Evolutionary conservation across 2,797 vertebrate species (phyloP), one percentile per base, ranked within the genome.

Genomic region (Eulemur coronatus): DNA sequence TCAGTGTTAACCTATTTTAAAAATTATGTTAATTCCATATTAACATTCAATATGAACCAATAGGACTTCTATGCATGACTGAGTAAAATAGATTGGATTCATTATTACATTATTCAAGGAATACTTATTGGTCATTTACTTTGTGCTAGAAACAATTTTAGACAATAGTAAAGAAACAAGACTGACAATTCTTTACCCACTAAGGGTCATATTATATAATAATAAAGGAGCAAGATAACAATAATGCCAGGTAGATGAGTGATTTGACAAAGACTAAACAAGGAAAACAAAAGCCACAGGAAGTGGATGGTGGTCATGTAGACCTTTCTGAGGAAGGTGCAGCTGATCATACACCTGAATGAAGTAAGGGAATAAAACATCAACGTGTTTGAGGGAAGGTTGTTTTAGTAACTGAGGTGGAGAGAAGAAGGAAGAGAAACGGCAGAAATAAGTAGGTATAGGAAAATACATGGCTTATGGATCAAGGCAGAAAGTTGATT

Each of bases 381-480:
- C 48, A 11, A 35, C 61, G 30, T 0, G 11, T 73, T 50, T 28
- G 6, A 4, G n/a, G 65, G 28, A 43, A 72, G 43, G 46, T 0
- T 3, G 8, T 48, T 41, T 48, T 28, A n/a, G 35, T 48, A 50
- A 50, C 0, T 73, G 33, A 41, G 7, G 14, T 2, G n/a, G 35
- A 75, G 13, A 52, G 41, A 61, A 11, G 30, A 26, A 28, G 20
- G 3, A 33, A 0, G 30, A 52, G 13, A 63, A 18, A 48, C 1
- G 12, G 18, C 11, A 48, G 24, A 41, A n/a, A 22, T 3, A 79
- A 50, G 35, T 1, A 24, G 0, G 13, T 17, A 24, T 15, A 35
- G 30, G 28, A 35, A 10, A 10, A 18, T 11, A 2, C 14, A 2
- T 0, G 28, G 4, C 18, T 15, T 4, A 1, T 11, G 0, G 11